phyloP scores from a whole-genome alignment of 2,888 invertebrate species.

The Cephus nigrinus region DNA sequence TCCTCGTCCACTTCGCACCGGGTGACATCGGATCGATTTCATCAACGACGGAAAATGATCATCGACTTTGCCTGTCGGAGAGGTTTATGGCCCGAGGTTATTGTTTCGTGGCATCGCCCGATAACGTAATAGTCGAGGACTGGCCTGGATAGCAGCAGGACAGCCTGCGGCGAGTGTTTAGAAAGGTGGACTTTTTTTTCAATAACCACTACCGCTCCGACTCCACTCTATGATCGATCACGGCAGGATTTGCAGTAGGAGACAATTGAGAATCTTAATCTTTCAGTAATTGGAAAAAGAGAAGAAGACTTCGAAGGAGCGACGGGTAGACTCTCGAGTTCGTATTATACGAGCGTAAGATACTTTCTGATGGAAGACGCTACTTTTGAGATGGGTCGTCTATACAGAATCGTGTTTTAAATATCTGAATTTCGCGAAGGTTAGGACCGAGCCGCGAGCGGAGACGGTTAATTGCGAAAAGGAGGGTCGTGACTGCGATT shows the following conservation, averaged over 20 bases:
- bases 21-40: neutral
- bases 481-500: neutral
- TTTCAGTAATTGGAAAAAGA: neutral
- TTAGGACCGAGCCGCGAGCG: neutral
- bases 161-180: conserved; percentile 30
- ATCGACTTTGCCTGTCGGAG: neutral
- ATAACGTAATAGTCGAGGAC: conserved; percentile 23
- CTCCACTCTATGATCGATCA: neutral
- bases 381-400: neutral
- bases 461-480: conserved; percentile 3
- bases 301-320: neutral
- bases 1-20: neutral
- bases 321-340: neutral
- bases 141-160: conserved; percentile 23
- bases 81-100: conserved; percentile 19
- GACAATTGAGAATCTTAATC: neutral
- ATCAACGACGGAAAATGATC: neutral
- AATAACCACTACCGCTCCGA: neutral
- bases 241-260: neutral
- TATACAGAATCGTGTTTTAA: neutral
- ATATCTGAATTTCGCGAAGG: neutral
- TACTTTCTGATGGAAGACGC: neutral
- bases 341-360: neutral
- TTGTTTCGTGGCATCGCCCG: conserved; percentile 25
- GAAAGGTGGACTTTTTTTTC: conserved; percentile 23